phyloP scores from a whole-genome alignment of 2,888 invertebrate species.

The Alviniconcha strummeri region DNA sequence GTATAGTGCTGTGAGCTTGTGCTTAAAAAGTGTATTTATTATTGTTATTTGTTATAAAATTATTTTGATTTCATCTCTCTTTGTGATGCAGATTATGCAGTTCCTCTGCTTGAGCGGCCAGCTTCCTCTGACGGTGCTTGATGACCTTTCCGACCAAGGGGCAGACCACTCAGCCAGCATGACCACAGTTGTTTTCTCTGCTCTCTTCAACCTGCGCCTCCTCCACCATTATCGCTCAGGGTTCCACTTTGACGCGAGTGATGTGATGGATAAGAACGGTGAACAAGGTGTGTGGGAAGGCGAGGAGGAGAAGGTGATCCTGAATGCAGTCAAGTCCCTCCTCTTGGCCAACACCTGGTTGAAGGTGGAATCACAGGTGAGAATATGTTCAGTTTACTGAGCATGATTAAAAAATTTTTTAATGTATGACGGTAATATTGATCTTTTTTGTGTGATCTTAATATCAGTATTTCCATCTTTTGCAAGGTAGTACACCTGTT shows the following conservation, averaged over 20 bases:
- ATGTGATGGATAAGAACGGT: not conserved
- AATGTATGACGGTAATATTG: too few species aligned
- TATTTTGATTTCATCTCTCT: too few species aligned
- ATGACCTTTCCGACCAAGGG: not conserved
- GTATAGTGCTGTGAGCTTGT: too few species aligned
- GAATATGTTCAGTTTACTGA: not conserved
- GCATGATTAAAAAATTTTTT: not conserved
- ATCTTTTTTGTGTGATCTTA: not conserved
- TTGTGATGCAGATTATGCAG: conserved; percentile 39
- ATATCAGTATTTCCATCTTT: too few species aligned
- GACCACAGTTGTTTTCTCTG: conserved; percentile 19
- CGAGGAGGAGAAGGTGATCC: conserved; percentile 31
- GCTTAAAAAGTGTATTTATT: too few species aligned
- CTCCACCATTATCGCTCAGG: not conserved
- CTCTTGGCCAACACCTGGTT: conserved; percentile 31
- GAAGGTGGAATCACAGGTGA: conserved; percentile 35
- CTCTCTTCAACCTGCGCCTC: conserved; percentile 26
- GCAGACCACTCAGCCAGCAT: conserved; percentile 18
- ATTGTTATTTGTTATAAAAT: too few species aligned
- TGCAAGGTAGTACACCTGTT: too few species aligned
- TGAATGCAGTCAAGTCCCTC: conserved; percentile 34
- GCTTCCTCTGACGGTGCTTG: conserved; percentile 22
- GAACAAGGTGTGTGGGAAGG: conserved; percentile 28
- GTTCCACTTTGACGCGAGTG: not conserved
- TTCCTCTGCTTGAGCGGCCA: conserved; percentile 47